Percentiles rank a stretch among this genome's conserved stretches.
Evolutionary conservation across 2,888 invertebrate species (phyloP).

Genomic region (Prionchulus punctatus): DNA sequence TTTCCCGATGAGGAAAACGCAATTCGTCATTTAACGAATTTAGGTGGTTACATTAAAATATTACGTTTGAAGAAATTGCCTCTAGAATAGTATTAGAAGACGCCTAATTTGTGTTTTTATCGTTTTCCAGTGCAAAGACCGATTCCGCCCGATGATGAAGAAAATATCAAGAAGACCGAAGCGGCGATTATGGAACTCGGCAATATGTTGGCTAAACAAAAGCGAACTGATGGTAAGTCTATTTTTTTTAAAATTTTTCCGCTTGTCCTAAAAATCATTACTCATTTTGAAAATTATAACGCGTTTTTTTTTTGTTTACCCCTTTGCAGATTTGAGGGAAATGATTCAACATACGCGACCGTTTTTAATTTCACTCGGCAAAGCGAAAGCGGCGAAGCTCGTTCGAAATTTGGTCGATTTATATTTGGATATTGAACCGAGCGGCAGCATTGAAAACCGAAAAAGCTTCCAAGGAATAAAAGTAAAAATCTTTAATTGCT

Average conservation of each 20-base stretch:
- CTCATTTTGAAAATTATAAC: not conserved
- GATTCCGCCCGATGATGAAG: slow-evolving; percentile 46
- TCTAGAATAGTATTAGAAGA: not conserved
- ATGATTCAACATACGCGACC: slow-evolving; percentile 87
- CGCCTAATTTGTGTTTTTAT: not conserved
- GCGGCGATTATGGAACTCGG: slow-evolving; percentile 83
- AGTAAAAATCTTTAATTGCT: not conserved
- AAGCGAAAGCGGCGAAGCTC: slow-evolving; percentile 96
- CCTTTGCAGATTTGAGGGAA: slow-evolving; percentile 40
- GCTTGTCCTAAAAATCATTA: not conserved
- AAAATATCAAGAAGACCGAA: slow-evolving; percentile 74
- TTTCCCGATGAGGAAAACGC: slow-evolving; percentile 4
- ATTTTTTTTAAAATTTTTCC: not conserved
- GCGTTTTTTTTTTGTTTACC: not conserved
- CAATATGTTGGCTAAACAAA: slow-evolving; percentile 68
- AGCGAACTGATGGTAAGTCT: slow-evolving; percentile 54
- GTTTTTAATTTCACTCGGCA: slow-evolving; percentile 81
- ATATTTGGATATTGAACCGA: slow-evolving; percentile 89
- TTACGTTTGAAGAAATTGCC: not conserved
- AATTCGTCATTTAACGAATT: slow-evolving; percentile 3
- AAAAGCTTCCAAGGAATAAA: not conserved
- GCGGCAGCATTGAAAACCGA: slow-evolving; percentile 68
- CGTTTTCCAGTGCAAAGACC: slow-evolving; percentile 6
- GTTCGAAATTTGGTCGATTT: slow-evolving; percentile 90
- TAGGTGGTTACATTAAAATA: not conserved